Evolutionary conservation across 92 coral and sea anemone genomes (phyloP).

Genomic region (Siderastrea radians): DNA sequence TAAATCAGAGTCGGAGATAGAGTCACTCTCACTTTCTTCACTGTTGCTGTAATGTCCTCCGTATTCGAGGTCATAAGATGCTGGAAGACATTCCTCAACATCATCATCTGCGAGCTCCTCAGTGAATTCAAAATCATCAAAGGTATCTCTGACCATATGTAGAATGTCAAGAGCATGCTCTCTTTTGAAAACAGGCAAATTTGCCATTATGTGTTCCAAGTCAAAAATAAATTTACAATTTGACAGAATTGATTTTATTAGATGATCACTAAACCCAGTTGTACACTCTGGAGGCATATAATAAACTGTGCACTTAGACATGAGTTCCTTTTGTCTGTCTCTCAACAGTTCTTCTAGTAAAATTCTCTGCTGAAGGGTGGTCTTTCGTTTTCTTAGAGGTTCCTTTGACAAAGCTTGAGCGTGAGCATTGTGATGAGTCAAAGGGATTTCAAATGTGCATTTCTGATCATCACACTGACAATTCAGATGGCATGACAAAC

Average conservation of each 20-base stretch:
- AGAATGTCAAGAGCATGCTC: constrained; percentile 59
- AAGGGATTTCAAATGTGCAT: background rate
- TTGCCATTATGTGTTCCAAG: constrained; percentile 37
- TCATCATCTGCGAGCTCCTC: constrained; percentile 9
- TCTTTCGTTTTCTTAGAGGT: background rate
- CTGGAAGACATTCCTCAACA: background rate
- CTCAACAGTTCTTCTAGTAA: background rate
- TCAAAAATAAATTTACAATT: constrained; percentile 50
- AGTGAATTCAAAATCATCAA: constrained; percentile 48
- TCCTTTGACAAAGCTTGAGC: background rate
- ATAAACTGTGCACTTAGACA: background rate
- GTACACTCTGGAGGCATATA: background rate
- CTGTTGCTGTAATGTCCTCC: constrained; percentile 33
- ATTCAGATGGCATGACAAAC: constrained; percentile 34
- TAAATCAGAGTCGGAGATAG: background rate
- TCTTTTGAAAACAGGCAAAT: constrained; percentile 57
- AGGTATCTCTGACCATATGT: constrained; percentile 50
- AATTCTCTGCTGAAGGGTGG: background rate
- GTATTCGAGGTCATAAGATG: constrained; percentile 33
- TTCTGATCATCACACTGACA: constrained; percentile 28
- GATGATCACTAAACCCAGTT: constrained; percentile 2
- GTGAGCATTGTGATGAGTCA: constrained; percentile 7
- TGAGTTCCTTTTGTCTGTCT: background rate
- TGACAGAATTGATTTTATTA: background rate
- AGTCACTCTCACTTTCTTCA: constrained; percentile 9